phyloP scores from a whole-genome alignment of 2,113 vertebrate genomes.

The Eupsittula cactorum region DNA sequence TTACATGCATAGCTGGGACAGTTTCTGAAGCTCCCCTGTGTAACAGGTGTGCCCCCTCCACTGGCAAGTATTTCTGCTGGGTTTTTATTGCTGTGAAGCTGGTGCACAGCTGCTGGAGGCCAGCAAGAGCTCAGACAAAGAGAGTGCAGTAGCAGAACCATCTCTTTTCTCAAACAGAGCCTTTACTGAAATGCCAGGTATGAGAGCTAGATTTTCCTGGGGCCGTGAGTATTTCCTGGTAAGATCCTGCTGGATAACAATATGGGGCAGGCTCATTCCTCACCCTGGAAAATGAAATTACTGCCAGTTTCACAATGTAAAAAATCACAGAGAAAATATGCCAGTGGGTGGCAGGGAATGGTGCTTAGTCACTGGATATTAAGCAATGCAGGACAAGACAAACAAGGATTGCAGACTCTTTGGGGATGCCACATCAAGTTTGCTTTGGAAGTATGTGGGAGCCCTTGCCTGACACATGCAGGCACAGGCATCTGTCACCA shows the following conservation, averaged over 20 bases:
- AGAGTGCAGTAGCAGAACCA: background rate
- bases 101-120: background rate
- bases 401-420: background rate
- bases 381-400: background rate
- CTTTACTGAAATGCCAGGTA: background rate
- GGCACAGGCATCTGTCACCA: background rate
- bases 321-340: background rate
- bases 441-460: background rate
- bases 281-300: background rate
- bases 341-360: slow-evolving; percentile 1
- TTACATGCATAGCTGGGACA: background rate
- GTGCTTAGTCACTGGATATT: slow-evolving; percentile 22
- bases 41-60: background rate
- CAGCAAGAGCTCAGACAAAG: background rate
- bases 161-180: background rate
- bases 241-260: background rate
- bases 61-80: rapidly evolving
- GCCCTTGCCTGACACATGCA: background rate
- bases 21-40: background rate
- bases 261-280: background rate
- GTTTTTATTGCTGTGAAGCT: background rate
- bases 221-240: background rate
- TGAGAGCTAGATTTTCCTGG: background rate
- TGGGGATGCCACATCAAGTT: background rate
- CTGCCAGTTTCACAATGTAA: background rate